Evolutionary conservation across 2,113 vertebrate genomes (phyloP).

Genomic region (Etia nguti): DNA sequence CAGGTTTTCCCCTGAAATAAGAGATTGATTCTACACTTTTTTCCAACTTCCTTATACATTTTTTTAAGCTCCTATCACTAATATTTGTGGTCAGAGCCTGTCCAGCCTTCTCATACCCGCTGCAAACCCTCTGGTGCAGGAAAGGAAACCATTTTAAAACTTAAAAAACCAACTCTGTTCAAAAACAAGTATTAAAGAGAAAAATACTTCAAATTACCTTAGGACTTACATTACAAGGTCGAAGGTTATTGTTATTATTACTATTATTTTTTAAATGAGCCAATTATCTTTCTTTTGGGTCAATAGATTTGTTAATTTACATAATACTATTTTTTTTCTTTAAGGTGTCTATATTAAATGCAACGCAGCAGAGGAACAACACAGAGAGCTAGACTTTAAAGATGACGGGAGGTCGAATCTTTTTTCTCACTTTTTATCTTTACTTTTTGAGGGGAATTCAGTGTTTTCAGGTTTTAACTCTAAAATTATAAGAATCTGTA

Average conservation of each 20-base stretch:
- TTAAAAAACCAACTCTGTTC: not conserved
- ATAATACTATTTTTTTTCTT: not conserved
- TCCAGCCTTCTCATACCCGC: constrained; percentile 39
- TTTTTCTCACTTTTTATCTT: not conserved
- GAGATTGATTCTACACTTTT: not conserved
- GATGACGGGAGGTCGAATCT: not conserved
- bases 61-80: not conserved
- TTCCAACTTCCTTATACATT: not conserved
- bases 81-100: not conserved
- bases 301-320: not conserved
- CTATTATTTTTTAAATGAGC: constrained; percentile 3
- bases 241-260: not conserved
- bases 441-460: not conserved
- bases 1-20: constrained; percentile 10
- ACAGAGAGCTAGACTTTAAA: not conserved
- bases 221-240: not conserved
- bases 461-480: not conserved
- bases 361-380: not conserved
- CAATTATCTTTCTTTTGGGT: not conserved
- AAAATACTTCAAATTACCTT: not conserved
- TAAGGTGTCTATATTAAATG: not conserved
- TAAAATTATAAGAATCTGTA: not conserved
- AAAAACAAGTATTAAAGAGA: not conserved
- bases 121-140: constrained; percentile 20
- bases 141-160: not conserved